Percentiles rank a stretch among this genome's conserved stretches.
These are phyloP conservation scores for Xerus rutilus DNA, from an alignment of 2,797 vertebrate genomes.

Conservation along the genomic window DNA sequence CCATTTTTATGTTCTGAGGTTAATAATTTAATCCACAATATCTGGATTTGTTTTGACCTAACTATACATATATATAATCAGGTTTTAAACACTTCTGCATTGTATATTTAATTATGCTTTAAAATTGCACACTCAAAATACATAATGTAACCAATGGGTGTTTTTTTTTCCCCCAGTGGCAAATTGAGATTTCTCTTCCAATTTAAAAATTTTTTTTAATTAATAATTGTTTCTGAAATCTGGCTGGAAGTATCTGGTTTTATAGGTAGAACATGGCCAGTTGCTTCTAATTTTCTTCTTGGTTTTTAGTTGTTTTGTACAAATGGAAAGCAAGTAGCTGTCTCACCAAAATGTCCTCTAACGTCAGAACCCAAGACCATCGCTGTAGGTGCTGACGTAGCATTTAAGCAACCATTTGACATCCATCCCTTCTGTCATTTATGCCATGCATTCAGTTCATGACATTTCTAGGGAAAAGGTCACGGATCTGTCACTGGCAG, in stretches of 20 bases:
- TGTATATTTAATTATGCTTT: slow-evolving; percentile 17
- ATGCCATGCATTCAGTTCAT: slow-evolving; percentile 67
- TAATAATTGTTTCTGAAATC: not conserved
- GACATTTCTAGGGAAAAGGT: slow-evolving; percentile 79
- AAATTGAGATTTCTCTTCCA: not conserved
- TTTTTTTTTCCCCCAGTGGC: not conserved
- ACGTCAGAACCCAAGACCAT: not conserved
- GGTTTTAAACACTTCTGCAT: not conserved
- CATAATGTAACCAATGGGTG: not conserved
- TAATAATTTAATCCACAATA: not conserved
- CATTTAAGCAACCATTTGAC: slow-evolving; percentile 60
- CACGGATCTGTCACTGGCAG: slow-evolving; percentile 73
- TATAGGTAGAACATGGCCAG: not conserved
- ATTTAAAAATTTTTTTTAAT: slow-evolving; percentile 13
- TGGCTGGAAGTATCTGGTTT: not conserved
- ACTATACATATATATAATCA: not conserved
- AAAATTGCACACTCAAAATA: not conserved
- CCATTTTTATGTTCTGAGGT: not conserved
- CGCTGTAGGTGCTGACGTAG: not conserved
- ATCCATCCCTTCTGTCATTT: slow-evolving; percentile 71
- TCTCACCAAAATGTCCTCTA: slow-evolving; percentile 58
- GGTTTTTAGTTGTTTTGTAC: slow-evolving; percentile 17
- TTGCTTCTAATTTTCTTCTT: not conserved
- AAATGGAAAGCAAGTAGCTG: not conserved
- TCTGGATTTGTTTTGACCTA: slow-evolving; percentile 14